These are phyloP conservation scores for Petaurus breviceps DNA, from an alignment of 2,113 vertebrate species.

Conservation along the genomic window DNA sequence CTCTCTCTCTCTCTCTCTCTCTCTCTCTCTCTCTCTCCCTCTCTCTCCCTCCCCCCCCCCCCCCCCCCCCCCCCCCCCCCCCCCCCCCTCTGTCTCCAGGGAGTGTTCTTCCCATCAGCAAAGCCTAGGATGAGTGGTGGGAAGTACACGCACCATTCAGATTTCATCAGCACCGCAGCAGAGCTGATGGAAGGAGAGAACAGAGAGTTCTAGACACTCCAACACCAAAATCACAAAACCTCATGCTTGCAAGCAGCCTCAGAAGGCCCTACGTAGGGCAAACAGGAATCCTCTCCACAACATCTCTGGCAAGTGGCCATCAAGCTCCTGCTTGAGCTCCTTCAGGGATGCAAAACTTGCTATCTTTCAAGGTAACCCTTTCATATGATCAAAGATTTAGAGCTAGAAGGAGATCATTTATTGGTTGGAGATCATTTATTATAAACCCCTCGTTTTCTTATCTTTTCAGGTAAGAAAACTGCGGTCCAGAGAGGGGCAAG, in stretches of 20 bases:
- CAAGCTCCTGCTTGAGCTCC: background rate
- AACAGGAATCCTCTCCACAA: background rate
- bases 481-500: background rate
- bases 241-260: background rate
- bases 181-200: background rate
- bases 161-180: conserved; percentile 28
- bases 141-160: conserved; percentile 53
- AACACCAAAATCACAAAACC: background rate
- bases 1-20: too few relatives aligned
- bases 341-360: background rate
- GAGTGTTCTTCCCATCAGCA: conserved; percentile 76
- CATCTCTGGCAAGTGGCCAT: background rate
- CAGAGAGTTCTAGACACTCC: background rate
- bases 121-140: conserved; percentile 66
- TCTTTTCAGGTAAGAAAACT: background rate
- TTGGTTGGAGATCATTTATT: background rate
- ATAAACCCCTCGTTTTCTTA: background rate
- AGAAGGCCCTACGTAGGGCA: background rate
- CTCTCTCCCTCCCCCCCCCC: too few relatives aligned
- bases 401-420: background rate
- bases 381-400: background rate
- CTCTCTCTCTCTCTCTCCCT: too few relatives aligned
- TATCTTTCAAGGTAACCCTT: background rate
- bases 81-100: background rate
- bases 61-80: too few relatives aligned